These are phyloP conservation scores for Yponomeuta cagnagella DNA, from an alignment of 2,888 invertebrate species.

Conservation along the genomic window DNA sequence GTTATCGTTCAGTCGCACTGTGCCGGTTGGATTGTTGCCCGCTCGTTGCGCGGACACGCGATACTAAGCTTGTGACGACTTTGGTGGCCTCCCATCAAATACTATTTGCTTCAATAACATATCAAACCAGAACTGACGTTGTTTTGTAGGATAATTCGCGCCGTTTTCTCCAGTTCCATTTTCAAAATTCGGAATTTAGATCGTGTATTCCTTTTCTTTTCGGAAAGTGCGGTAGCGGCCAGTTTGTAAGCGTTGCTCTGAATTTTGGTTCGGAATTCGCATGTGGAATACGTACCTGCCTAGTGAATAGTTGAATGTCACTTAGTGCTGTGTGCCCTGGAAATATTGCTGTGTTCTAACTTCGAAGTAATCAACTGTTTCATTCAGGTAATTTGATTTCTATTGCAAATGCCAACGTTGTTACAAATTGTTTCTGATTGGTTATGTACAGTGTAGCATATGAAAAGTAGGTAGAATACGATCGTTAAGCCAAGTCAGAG, in stretches of 20 bases:
- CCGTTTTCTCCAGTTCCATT: slow-evolving; percentile 6
- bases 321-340: not conserved
- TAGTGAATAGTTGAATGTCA: not conserved
- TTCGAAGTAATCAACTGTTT: not conserved
- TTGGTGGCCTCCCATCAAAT: not conserved
- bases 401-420: not conserved
- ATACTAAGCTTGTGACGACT: not conserved
- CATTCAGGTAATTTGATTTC: slow-evolving; percentile 1
- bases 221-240: slow-evolving; percentile 13
- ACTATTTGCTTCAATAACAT: not conserved
- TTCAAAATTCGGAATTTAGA: slow-evolving; percentile 16
- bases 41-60: slow-evolving; percentile 20
- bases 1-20: slow-evolving; percentile 44
- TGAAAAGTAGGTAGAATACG: not conserved
- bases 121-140: not conserved
- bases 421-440: not conserved
- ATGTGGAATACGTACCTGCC: not conserved
- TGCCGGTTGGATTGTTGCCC: slow-evolving; percentile 27
- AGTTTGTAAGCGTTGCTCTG: not conserved
- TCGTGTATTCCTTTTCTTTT: slow-evolving; percentile 1
- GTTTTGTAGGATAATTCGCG: slow-evolving; percentile 7
- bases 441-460: not conserved
- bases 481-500: too few species aligned
- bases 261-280: not conserved
- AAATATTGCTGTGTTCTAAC: not conserved